A percentile compares a stretch with the other conserved stretches of the same genome.
These are phyloP conservation scores for Sakesphorus luctuosus DNA, from an alignment of 2,113 vertebrate genomes.

Conservation along the genomic window DNA sequence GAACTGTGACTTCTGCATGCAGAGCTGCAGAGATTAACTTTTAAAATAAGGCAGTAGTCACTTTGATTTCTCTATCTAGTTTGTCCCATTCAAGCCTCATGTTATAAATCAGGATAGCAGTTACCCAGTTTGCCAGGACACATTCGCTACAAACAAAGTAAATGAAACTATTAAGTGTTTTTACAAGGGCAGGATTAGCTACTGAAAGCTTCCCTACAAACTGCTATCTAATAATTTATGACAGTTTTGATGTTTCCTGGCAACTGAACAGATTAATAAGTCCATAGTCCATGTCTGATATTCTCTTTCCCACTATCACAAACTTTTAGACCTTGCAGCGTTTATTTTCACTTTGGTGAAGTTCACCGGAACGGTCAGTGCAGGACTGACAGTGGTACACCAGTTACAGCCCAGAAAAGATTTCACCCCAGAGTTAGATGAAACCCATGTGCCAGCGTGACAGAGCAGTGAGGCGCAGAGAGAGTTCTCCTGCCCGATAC, in stretches of 20 bases:
- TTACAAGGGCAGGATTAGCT: constrained; percentile 43
- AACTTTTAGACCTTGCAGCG: constrained; percentile 44
- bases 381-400: neutral
- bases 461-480: neutral
- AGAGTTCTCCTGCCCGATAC: neutral
- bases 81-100: neutral
- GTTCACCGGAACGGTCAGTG: neutral
- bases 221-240: constrained; percentile 32
- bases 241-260: constrained; percentile 23
- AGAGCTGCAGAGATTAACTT: neutral
- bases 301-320: neutral
- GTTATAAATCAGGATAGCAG: neutral
- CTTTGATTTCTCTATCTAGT: neutral
- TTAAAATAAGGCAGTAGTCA: neutral
- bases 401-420: neutral
- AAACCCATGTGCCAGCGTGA: fast-evolving
- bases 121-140: neutral
- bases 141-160: constrained; percentile 26
- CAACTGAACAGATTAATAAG: constrained; percentile 40
- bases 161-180: constrained; percentile 41
- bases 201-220: constrained; percentile 15
- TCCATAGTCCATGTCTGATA: constrained; percentile 30
- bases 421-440: neutral
- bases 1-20: neutral
- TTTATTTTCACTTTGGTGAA: constrained; percentile 20